Base-by-base conservation (phyloP, 2,113 vertebrate species). In the Canis aureus region DNA sequence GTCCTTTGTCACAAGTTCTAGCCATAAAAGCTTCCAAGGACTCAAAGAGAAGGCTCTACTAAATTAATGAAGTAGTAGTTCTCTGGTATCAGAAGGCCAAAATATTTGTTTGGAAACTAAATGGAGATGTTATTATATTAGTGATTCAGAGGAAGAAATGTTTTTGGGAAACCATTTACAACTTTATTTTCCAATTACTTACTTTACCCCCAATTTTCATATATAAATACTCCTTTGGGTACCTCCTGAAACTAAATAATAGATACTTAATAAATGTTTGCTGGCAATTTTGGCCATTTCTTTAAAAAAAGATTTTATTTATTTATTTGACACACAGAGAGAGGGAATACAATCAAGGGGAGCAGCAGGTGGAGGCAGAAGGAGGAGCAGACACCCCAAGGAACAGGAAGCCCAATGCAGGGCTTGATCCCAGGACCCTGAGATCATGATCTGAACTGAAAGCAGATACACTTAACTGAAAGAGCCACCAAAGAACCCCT, bases 181-280 rank as follows among this genome's bases (percentile, higher is more conserved):
- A 94, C 27, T 89, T 91, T 51, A 91, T 43, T 84, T 91, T 89
- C 10, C 16, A 53, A 66, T 53, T 76, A 91, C 32, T 84, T 62
- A 69, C 43, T 67, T 53, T 27, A 76, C 2, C 6, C 6, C 2
- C 32, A 35, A 53, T 82, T 76, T 81, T 17, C 27, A 38, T 89
- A n/a, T 29, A 35, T 64, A 43, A 93, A 79, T 73, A 51, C 5
- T 69, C 6, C 8, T 62, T 13, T 23, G 43, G 74, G 27, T 76
- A 25, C 5, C 1, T 76, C 35, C 25, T 25, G 57, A 88, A 88
- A 80, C 15, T 49, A 66, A 53, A 93, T 25, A 69, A 80, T 67
- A 96, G 67, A 12, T 1, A 22, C 12, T 55, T 13, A 79, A 74
- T 59, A 88, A 95, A 35, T 79, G 9, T 32, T n/a, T 90, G 60